Conservation (phyloP, 2,888 invertebrate genomes). For the Lapara coniferarum region DNA sequence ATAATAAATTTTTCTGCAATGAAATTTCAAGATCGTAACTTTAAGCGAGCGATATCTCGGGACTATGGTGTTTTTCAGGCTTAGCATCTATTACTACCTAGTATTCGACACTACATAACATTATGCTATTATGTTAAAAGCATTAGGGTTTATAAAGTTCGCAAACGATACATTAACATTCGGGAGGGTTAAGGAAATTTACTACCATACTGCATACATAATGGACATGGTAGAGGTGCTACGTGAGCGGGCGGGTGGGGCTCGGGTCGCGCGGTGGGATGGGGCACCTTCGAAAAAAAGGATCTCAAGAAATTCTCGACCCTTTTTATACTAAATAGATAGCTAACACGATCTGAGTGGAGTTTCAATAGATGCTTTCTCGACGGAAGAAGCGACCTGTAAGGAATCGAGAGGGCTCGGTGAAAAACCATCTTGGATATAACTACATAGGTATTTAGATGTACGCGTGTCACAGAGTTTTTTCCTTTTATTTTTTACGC, state of each 20-base stretch:
- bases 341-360: slow-evolving; percentile 83
- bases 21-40: too few species aligned
- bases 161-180: slow-evolving; percentile 27
- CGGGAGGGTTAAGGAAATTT: slow-evolving; percentile 41
- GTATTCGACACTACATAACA: too few species aligned
- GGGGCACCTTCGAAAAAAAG: slow-evolving; percentile 71
- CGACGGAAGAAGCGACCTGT: slow-evolving; percentile 82
- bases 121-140: neutral
- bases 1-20: too few species aligned
- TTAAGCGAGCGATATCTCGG: too few species aligned
- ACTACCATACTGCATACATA: slow-evolving; percentile 41
- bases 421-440: slow-evolving; percentile 65
- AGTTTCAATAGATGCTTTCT: slow-evolving; percentile 84
- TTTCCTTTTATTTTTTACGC: slow-evolving; percentile 83
- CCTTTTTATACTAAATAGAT: slow-evolving; percentile 84
- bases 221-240: slow-evolving; percentile 36
- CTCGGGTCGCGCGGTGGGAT: slow-evolving; percentile 28
- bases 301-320: slow-evolving; percentile 79
- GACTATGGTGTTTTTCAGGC: too few species aligned
- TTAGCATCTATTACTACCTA: too few species aligned
- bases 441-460: slow-evolving; percentile 43
- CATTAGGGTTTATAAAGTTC: slow-evolving; percentile 5
- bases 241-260: slow-evolving; percentile 40
- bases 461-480: slow-evolving; percentile 71
- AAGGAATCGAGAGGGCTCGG: slow-evolving; percentile 75